Evolutionary conservation across 2,888 invertebrate species (phyloP).

Genomic region (Drosophila cognata): DNA sequence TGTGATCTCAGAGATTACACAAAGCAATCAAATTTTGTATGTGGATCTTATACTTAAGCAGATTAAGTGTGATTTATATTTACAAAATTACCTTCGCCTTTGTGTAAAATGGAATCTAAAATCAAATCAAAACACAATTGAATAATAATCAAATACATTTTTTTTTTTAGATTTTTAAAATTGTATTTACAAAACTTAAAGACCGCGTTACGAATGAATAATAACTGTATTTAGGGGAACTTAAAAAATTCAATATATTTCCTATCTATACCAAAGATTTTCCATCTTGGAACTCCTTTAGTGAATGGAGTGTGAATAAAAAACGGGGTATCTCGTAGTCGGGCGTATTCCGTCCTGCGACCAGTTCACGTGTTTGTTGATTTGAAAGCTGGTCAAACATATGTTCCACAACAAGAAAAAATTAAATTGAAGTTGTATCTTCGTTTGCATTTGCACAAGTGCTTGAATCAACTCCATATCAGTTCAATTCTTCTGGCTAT

Average conservation of each 20-base stretch:
- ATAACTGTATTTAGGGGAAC: background rate
- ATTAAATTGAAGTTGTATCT: slow-evolving; percentile 14
- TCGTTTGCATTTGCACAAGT: slow-evolving; percentile 49
- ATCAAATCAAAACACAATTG: background rate
- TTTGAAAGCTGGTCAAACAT: slow-evolving; percentile 49
- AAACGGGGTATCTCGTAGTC: background rate
- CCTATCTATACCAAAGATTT: background rate
- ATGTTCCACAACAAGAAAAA: slow-evolving; percentile 4
- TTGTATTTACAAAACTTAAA: background rate
- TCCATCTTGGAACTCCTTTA: background rate
- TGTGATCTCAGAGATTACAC: background rate
- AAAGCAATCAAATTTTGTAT: background rate
- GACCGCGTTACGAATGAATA: no score
- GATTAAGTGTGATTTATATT: background rate
- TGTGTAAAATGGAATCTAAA: background rate
- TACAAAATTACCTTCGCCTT: background rate
- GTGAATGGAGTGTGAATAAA: background rate
- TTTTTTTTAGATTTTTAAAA: background rate
- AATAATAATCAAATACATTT: background rate
- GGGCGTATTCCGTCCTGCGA: background rate
- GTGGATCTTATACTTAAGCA: background rate
- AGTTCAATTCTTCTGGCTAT: slow-evolving; percentile 25
- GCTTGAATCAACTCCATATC: slow-evolving; percentile 21
- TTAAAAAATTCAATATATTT: background rate
- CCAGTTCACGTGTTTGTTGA: slow-evolving; percentile 8